Conservation (phyloP, 2,797 vertebrate species). For the Bufotes viridis region DNA sequence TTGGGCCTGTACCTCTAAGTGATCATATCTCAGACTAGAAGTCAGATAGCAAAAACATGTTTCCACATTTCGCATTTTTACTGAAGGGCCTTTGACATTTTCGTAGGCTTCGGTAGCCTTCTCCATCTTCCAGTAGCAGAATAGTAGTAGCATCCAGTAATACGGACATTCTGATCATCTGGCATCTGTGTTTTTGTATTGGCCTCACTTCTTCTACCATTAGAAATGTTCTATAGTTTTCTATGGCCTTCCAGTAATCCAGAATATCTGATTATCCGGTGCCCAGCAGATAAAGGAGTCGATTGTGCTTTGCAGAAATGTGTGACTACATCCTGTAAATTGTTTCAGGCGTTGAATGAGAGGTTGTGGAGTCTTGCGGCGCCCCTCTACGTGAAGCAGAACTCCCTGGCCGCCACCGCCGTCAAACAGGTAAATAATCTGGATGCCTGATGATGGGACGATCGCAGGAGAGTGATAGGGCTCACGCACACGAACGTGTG, state of each 20-base stretch:
- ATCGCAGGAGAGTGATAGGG: too few species aligned
- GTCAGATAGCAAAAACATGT: neutral
- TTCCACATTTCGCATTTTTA: too few species aligned
- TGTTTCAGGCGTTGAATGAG: slow-evolving; percentile 89
- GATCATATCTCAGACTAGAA: neutral
- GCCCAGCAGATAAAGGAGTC: neutral
- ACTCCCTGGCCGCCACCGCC: slow-evolving; percentile 86
- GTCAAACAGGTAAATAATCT: slow-evolving; percentile 82
- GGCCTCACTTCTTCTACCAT: neutral
- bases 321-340: neutral
- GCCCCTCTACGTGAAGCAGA: slow-evolving; percentile 92
- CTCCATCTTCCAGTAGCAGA: neutral
- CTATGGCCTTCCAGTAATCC: neutral
- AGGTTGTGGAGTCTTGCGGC: slow-evolving; percentile 95
- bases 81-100: too few species aligned
- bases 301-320: neutral
- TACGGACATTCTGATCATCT: neutral
- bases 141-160: neutral
- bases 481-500: too few species aligned
- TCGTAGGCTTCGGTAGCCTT: neutral
- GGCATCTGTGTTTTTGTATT: neutral
- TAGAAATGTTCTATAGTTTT: neutral
- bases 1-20: too few species aligned
- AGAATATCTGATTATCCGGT: neutral
- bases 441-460: too few species aligned